Evolutionary conservation across 2,888 invertebrate species (phyloP).

Genomic region (Tetragonisca angustula): DNA sequence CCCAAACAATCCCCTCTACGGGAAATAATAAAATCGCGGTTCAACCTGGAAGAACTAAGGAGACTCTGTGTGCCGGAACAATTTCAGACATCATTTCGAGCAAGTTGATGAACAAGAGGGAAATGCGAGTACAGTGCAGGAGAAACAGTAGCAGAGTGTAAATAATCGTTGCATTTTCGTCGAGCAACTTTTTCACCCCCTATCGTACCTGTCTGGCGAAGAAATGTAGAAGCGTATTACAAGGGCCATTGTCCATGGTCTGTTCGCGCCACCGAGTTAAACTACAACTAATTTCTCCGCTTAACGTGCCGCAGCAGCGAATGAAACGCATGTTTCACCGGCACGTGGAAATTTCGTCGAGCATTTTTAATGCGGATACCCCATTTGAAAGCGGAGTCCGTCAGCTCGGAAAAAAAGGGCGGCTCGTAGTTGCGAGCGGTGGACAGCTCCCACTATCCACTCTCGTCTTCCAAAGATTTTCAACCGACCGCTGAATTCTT

Average conservation of each 20-base stretch:
- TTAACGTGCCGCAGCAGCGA: constrained; percentile 18
- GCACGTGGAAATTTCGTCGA: background rate
- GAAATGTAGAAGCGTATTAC: constrained; percentile 23
- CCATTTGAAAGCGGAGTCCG: background rate
- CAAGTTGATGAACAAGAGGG: background rate
- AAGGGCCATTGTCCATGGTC: constrained; percentile 18
- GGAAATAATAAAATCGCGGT: constrained; percentile 24
- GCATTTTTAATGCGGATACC: background rate
- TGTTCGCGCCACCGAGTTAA: constrained; percentile 18
- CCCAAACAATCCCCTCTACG: constrained; percentile 40
- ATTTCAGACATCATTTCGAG: background rate
- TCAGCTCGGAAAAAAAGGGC: too few relatives aligned
- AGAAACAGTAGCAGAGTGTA: background rate
- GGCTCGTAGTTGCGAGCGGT: background rate
- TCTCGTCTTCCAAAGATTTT: background rate
- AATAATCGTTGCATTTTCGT: constrained; percentile 24
- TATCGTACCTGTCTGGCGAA: constrained; percentile 1
- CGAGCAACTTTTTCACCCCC: constrained; percentile 18
- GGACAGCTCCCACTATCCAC: too few relatives aligned
- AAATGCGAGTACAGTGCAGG: background rate
- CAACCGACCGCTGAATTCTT: constrained; percentile 1
- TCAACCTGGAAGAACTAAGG: background rate
- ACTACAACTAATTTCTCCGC: constrained; percentile 41
- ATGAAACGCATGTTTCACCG: constrained; percentile 2
- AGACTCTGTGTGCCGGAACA: background rate